Base-by-base conservation (phyloP, 2,113 vertebrate species). In the Haemorhous mexicanus region DNA sequence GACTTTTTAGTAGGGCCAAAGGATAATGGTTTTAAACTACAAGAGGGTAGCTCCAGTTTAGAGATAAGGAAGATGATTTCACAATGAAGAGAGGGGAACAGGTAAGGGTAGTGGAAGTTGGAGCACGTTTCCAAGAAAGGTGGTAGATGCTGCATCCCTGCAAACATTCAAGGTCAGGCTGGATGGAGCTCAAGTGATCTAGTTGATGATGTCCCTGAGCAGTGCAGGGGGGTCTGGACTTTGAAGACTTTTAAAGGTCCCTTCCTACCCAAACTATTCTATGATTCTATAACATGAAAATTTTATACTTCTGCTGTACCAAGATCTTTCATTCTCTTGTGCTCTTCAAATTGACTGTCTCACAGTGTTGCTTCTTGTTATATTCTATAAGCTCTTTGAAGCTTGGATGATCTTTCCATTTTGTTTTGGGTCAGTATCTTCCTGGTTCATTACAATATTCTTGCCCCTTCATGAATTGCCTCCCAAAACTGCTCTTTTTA, bases 161-260 rank as follows among this genome's bases (percentile, higher is more conserved):
- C 27, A 28, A 68, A 32, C 6, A 49, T 44, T 49, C 17, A 66
- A 59, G 32, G 15, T 39, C 24, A 66, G 24, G 8, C 19, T 66
- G 27, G n/a, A 44, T 0, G 0, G 19, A 20, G 5, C 8, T 53
- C 9, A 64, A 17, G 14, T 43, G 41, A 43, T 43, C 10, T 37
- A 27, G 6, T 11, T 44, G 22, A 55, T 49, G 17, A 35, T 44
- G 16, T 49, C 35, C 11, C 16, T 61, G 6, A 1, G 16, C 12
- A 49, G 23, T 35, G 24, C 7, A 46, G 4, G 6, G 16, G 0
- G 0, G 1, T 2, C 61, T 76, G 32, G 8, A 62, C 14, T 41
- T 33, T 46, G 24, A 64, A 32, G 24, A 33, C 7, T 18, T 70
- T 55, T 39, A 53, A 87, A 59, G 3, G 13, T 47, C 11, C 4